Evolutionary conservation across 2,888 invertebrate species (phyloP), one percentile per base, ranked within the genome.

Genomic region (Cepaea hortensis): DNA sequence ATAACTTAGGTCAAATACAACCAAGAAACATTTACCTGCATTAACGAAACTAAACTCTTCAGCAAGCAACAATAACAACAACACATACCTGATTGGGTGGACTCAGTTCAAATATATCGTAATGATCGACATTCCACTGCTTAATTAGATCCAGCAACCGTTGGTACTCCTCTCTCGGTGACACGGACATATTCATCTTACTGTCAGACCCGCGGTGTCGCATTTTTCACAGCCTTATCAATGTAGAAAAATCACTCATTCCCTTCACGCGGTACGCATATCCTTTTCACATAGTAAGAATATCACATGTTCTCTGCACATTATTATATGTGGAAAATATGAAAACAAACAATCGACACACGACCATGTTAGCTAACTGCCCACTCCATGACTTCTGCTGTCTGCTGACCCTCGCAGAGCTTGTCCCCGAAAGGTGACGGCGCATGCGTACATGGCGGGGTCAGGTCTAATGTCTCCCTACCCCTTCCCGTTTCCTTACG

Each of bases 91-190:
- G 98, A 95, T 99, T 98, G 89, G 99, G 99, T 95, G 98, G 97
- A 94, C 98, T 98, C 91, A 99, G 96, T 95, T 98, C 98, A 96
- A 99, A 99, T 93, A 99, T 96, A 96, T 99, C 99, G 95, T 99
- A 96, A 93, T 99, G 97, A 96, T 99, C 99, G 94, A 98, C 98
- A 96, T 99, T 99, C 99, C 99, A 99, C 96, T 99, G 98, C 95
- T 97, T 97, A 95, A 99, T 99, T 88, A 93, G 93, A 88, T 91
- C 90, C 61, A 90, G 91, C 87, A 94, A 91, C 89, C 92, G 90
- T 89, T 93, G 91, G 70, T 92, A 91, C 88, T 94, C 93, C 55
- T 93, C 87, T 61, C 50, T 85, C 79, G 84, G 84, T 9, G 84
- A 73, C 55, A 70, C 23, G 65, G 87, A 84, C 87, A 87, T 87